Conservation (phyloP, 2,113 vertebrate species). For the Eolophus roseicapilla region DNA sequence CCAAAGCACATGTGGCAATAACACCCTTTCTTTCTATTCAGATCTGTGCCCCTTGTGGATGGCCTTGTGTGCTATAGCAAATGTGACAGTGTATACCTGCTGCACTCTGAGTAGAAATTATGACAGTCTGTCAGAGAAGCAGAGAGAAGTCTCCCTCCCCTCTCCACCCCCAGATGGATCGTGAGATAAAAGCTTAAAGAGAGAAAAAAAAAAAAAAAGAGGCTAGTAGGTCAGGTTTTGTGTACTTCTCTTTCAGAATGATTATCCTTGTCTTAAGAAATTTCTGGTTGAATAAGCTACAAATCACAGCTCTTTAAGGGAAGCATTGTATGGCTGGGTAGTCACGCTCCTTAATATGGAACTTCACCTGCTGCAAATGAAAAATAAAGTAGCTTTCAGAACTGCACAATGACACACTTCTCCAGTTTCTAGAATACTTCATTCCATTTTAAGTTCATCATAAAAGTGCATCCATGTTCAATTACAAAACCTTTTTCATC, state of each 20-base stretch:
- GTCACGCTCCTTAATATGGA: background rate
- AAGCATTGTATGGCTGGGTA: conserved; percentile 37
- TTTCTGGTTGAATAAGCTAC: conserved; percentile 61
- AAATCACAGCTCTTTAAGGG: conserved; percentile 57
- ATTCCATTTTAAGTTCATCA: background rate
- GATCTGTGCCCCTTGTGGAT: background rate
- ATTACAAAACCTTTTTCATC: background rate
- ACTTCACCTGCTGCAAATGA: conserved; percentile 42
- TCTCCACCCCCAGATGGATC: background rate
- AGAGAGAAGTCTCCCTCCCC: conserved; percentile 26
- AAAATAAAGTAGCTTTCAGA: conserved; percentile 29
- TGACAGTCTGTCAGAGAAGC: conserved; percentile 30
- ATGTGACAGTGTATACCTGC: background rate
- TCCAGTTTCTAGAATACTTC: background rate
- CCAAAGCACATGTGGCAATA: background rate
- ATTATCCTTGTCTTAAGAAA: conserved; percentile 66
- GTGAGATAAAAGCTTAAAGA: conserved; percentile 45
- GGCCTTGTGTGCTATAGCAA: background rate
- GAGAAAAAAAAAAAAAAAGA: conserved; percentile 26
- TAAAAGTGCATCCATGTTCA: background rate
- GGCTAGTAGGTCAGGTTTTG: conserved; percentile 63
- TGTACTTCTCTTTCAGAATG: conserved; percentile 55
- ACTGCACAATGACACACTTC: background rate
- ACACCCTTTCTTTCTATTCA: background rate
- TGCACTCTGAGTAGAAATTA: conserved; percentile 38